Conservation (phyloP, 1,140 invertebrate species). For the Drosophila orosa region DNA sequence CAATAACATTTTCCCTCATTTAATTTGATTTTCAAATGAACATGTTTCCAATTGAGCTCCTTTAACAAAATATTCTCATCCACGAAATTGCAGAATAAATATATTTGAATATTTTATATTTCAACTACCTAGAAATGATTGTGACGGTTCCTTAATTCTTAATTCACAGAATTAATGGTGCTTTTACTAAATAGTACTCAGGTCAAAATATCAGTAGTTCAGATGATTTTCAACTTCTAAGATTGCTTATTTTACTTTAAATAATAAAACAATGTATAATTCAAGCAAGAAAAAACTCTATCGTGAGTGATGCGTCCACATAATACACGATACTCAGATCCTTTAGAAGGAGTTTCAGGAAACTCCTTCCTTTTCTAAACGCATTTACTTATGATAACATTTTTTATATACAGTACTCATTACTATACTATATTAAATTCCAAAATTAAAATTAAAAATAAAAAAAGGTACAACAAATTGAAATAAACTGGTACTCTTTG, state of each 20-base stretch:
- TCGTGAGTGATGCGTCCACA: too few species aligned
- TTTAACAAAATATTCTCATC: neutral
- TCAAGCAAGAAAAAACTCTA: too few species aligned
- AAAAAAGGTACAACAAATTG: too few species aligned
- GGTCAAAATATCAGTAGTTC: neutral
- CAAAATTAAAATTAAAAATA: too few species aligned
- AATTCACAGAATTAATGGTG: neutral
- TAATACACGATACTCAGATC: too few species aligned
- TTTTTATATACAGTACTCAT: too few species aligned
- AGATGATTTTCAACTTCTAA: neutral
- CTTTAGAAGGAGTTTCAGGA: neutral
- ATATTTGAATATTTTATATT: neutral
- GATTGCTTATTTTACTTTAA: neutral
- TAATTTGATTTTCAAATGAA: conserved; percentile 1
- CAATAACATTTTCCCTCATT: neutral
- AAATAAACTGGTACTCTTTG: too few species aligned
- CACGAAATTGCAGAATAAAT: neutral
- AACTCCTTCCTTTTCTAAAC: neutral
- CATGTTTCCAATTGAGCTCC: neutral
- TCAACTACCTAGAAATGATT: neutral
- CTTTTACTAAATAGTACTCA: too few species aligned
- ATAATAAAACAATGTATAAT: too few species aligned
- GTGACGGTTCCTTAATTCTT: neutral
- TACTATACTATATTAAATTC: too few species aligned
- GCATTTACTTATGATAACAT: neutral